Percentiles rank a stretch among this genome's conserved stretches.
phyloP scores from a whole-genome alignment of 2,113 vertebrate genomes.

The Plectropomus leopardus region DNA sequence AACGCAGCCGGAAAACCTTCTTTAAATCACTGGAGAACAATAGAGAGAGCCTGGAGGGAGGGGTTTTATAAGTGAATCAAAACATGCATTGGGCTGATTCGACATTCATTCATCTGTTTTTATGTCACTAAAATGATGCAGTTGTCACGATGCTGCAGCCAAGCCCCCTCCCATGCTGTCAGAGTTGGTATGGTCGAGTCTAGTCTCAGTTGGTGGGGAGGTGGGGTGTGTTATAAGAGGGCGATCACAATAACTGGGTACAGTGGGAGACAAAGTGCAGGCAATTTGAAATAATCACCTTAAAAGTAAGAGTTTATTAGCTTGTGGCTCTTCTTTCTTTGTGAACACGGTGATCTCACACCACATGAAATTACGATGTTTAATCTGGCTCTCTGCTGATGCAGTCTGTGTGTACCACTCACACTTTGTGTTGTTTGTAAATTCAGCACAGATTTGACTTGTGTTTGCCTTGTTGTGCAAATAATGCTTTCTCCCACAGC shows the following conservation, averaged over 20 bases:
- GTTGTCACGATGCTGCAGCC: conserved; percentile 27
- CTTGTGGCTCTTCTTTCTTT: conserved; percentile 23
- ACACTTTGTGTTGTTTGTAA: conserved; percentile 1
- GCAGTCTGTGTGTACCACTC: conserved; percentile 16
- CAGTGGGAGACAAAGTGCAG: conserved; percentile 63
- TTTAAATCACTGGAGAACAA: background rate
- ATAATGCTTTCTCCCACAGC: conserved; percentile 6
- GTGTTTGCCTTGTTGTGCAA: conserved; percentile 29
- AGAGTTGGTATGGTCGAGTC: conserved; percentile 78
- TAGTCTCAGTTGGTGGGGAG: conserved; percentile 71
- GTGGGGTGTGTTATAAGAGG: conserved; percentile 70
- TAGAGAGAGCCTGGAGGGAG: background rate
- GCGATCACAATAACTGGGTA: conserved; percentile 76
- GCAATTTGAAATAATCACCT: conserved; percentile 65
- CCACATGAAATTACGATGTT: background rate
- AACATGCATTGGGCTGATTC: background rate
- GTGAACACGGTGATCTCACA: background rate
- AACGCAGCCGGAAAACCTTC: background rate
- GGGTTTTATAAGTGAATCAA: background rate
- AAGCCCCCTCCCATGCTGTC: conserved; percentile 54
- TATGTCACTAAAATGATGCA: background rate
- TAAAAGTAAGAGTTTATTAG: conserved; percentile 44
- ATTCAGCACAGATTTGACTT: conserved; percentile 36
- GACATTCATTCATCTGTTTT: conserved; percentile 3
- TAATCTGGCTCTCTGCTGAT: conserved; percentile 1